A percentile compares a stretch with the other conserved stretches of the same genome.
These are phyloP conservation scores for Natrix natrix DNA, from an alignment of 2,797 vertebrate species.

Conservation along the genomic window DNA sequence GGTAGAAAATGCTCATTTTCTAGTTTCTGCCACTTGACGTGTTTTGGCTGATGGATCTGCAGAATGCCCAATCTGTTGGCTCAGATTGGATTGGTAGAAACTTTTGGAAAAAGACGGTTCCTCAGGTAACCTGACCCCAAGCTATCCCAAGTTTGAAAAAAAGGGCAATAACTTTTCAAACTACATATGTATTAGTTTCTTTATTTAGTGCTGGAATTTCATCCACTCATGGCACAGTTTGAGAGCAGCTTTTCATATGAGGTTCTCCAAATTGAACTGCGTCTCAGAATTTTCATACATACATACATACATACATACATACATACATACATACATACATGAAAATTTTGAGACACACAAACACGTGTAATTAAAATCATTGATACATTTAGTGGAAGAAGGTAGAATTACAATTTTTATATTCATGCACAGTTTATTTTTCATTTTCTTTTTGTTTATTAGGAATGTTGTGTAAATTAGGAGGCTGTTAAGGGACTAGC, in stretches of 20 bases:
- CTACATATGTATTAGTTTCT: not conserved
- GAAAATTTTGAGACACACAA: too few species aligned
- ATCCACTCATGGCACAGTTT: not conserved
- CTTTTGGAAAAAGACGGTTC: too few species aligned
- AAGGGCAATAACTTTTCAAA: not conserved
- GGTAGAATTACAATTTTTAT: constrained; percentile 71
- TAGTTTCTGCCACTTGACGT: too few species aligned
- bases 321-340: too few species aligned
- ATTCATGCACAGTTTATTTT: constrained; percentile 74
- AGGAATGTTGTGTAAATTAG: constrained; percentile 71
- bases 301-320: too few species aligned
- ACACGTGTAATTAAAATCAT: constrained; percentile 51
- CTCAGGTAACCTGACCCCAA: too few species aligned
- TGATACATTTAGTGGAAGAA: constrained; percentile 64
- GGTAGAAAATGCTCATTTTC: too few species aligned
- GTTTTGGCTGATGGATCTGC: too few species aligned
- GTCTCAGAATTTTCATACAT: not conserved
- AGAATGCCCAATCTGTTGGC: too few species aligned
- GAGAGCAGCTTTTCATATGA: not conserved
- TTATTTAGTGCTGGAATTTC: not conserved
- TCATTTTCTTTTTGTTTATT: constrained; percentile 69
- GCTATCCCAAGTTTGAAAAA: not conserved
- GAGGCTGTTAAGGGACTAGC: constrained; percentile 58
- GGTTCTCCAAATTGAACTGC: not conserved
- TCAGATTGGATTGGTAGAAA: too few species aligned